Evolutionary conservation across 2,797 vertebrate species (phyloP), one percentile per base, ranked within the genome.

Genomic region (Sylvia borin): DNA sequence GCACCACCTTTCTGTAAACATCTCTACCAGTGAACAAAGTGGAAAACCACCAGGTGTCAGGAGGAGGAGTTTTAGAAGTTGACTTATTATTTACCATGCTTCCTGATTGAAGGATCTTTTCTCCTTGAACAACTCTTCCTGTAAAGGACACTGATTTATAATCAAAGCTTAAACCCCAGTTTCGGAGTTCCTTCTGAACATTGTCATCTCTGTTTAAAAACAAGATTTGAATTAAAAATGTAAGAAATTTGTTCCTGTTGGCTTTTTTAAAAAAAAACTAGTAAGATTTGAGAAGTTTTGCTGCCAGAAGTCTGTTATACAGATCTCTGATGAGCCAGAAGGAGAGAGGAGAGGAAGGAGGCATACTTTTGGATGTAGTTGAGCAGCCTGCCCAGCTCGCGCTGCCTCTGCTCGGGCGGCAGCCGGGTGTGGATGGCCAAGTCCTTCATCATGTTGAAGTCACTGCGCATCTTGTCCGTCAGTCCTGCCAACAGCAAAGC

Each of bases 141-240:
- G 79, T 96, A 92, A 99, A 97, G 34, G 96, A 98, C 32, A 99
- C 92, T 47, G 99, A 96, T 32, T 98, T 96, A 61, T 98, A 98
- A 88, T 99, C 99, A 91, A 99, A 99, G 94, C 94, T 98, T 66
- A 99, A 96, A 48, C 99, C 99, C 99, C 99, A 99, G 88, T 98
- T 98, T 16, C 95, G 97, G 67, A 99, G 96, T 65, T 99, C 99
- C 43, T 97, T 97, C 97, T 99, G 98, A 21, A 98, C 98, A 0
- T 97, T 98, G 27, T 98, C 55, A 51, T 99, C 98, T 91, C 99
- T 99, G 92, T 85, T 91, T 83, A 73, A 92, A 94, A 81, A 57
- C 27, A 96, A 79, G 54, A 90, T 10, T 72, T 19, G 64, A 66
- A 71, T 85, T 31, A 85, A 91, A 78, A 91, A 62, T 1, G 2